phyloP scores from a whole-genome alignment of 2,797 vertebrate genomes.

The Molossus alvarezi region DNA sequence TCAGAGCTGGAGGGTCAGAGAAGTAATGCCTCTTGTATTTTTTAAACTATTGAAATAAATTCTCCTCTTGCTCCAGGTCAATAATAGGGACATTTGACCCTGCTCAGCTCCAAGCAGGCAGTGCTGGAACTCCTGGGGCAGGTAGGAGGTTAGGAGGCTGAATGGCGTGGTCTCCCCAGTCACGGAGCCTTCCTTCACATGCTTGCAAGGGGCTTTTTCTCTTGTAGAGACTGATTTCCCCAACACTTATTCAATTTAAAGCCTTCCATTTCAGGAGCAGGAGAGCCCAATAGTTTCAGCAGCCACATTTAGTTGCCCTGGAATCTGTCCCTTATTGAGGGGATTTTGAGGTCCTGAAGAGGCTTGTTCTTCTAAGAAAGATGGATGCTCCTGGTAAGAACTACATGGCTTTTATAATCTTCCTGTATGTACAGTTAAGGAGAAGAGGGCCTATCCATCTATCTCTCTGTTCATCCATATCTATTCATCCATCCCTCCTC shows the following conservation, averaged over 20 bases:
- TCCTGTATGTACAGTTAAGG: background rate
- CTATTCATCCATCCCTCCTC: background rate
- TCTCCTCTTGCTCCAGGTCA: background rate
- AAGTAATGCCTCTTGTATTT: constrained; percentile 27
- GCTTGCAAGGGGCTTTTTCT: background rate
- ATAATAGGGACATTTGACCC: background rate
- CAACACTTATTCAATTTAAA: background rate
- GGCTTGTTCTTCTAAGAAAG: constrained; percentile 54
- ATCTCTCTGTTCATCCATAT: background rate
- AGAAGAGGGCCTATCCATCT: background rate
- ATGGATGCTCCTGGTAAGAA: constrained; percentile 50
- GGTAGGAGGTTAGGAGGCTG: background rate
- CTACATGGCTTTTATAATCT: constrained; percentile 27
- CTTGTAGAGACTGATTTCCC: background rate
- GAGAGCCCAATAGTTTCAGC: background rate
- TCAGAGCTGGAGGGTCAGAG: constrained; percentile 34
- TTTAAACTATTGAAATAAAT: constrained; percentile 60
- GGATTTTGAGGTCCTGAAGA: constrained; percentile 26
- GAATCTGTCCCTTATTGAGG: background rate
- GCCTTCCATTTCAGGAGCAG: constrained; percentile 32
- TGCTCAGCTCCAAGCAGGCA: constrained; percentile 1
- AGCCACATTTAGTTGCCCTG: constrained; percentile 15
- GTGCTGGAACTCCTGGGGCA: constrained; percentile 1
- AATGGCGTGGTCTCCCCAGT: background rate
- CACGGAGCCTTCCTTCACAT: background rate